Conservation (phyloP, 2,113 vertebrate genomes). For the Anhinga rufa region DNA sequence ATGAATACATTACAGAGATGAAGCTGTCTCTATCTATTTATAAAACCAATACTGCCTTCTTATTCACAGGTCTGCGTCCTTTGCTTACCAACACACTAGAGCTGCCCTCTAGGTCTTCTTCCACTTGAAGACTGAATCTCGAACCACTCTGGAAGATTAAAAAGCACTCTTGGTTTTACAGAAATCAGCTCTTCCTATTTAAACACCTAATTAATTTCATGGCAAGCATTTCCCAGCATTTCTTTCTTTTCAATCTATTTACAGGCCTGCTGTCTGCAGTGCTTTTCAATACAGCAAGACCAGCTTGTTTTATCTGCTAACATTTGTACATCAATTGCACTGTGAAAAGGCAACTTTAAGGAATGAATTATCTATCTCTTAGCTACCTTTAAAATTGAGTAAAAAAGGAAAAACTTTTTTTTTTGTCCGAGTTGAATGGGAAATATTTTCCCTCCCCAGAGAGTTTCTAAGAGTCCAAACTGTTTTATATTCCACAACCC, state of each 20-base stretch:
- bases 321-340: background rate
- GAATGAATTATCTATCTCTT: background rate
- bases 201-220: conserved; percentile 10
- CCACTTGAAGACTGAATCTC: background rate
- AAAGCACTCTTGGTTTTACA: background rate
- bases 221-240: background rate
- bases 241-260: background rate
- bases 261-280: background rate
- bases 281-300: background rate
- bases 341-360: background rate
- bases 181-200: background rate
- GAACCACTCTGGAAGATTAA: background rate
- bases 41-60: background rate
- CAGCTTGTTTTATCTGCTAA: background rate
- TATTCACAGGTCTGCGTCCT: background rate
- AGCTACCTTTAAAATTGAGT: background rate
- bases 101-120: background rate
- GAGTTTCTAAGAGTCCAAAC: background rate
- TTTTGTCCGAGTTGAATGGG: background rate
- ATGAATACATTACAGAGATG: background rate
- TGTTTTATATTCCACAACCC: background rate
- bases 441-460: background rate
- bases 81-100: background rate
- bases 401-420: background rate
- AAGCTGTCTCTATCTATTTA: background rate